Base-by-base conservation (phyloP, 1,140 invertebrate species). In the Aethina tumida region DNA sequence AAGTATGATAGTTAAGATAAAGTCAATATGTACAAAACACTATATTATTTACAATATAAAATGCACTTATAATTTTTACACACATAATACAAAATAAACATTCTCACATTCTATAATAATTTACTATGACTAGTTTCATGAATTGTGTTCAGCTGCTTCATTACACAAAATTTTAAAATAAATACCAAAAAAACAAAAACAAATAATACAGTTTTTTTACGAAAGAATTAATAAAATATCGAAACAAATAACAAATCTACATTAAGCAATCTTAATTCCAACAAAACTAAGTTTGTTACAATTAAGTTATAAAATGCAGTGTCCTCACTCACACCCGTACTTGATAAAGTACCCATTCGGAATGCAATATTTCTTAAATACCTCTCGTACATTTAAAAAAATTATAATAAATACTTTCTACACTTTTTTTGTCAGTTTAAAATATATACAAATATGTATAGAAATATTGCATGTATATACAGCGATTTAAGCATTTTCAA, bases 11-110 rank as follows among this genome's bases (percentile, higher is more conserved):
- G 47, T 56, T 56, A 54, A 49, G 56, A 48, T 53, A 47, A 52
- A 58, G 47, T 53, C 43, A 48, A 48, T 59, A 59, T 59, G 55
- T 59, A 59, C 57, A 59, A 59, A 59, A 58, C 43, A 50, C 46
- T 52, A 48, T 49, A 46, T 30, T 55, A 57, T 59, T 49, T 57
- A 56, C 54, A 59, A 45, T 49, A 52, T 53, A 52, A 52, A 59
- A 59, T 54, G 44, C 46, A 47, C 47, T 41, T 47, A 44, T 21
- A 37, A 35, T 47, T 45, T 40, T 44, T 49, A 43, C 43, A 39
- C 43, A 48, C 37, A 48, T n/a, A n/a, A n/a, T 38, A 44, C 35
- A 43, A 49, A 53, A 45, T 49, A 48, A 41, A 43, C 43, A 51
- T 45, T 49, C 44, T 44, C 48, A 48, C 45, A 32, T 30, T 40